Conservation (phyloP, 2,888 invertebrate species). For the Polymixis flavicincta region DNA sequence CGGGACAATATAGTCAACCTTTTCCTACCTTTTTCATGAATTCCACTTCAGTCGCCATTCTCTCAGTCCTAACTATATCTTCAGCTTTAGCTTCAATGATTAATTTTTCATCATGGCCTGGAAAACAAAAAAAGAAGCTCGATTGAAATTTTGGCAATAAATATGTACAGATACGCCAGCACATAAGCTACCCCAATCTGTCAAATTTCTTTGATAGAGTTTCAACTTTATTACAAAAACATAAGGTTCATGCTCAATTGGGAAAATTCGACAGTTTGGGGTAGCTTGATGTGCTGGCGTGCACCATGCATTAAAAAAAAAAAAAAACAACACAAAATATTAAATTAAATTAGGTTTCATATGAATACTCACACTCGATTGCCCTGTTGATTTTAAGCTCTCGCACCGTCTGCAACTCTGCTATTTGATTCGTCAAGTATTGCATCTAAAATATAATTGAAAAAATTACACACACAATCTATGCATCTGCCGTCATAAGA, state of each 20-base stretch:
- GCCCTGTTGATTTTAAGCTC: slow-evolving; percentile 85
- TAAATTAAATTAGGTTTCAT: not conserved
- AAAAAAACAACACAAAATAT: not conserved
- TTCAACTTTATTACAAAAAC: too few species aligned
- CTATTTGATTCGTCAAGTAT: slow-evolving; percentile 83
- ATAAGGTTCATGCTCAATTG: too few species aligned
- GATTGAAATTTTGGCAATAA: not conserved
- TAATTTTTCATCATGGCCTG: slow-evolving; percentile 85
- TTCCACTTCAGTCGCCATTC: slow-evolving; percentile 92
- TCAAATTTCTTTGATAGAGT: too few species aligned
- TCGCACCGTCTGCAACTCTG: slow-evolving; percentile 82
- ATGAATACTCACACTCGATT: slow-evolving; percentile 83
- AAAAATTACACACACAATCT: not conserved
- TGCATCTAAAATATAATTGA: slow-evolving; percentile 75
- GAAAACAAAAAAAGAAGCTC: slow-evolving; percentile 21
- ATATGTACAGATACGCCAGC: too few species aligned
- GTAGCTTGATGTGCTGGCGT: too few species aligned
- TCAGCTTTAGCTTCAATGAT: slow-evolving; percentile 92
- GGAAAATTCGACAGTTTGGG: too few species aligned
- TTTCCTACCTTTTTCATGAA: slow-evolving; percentile 93
- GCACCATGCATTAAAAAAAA: too few species aligned
- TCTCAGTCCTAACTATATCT: slow-evolving; percentile 93
- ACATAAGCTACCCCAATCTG: too few species aligned
- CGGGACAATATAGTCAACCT: not conserved
- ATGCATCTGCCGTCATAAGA: too few species aligned